Base-by-base conservation (phyloP, 2,797 vertebrate genomes). In the Microctenopoma lineatum region DNA sequence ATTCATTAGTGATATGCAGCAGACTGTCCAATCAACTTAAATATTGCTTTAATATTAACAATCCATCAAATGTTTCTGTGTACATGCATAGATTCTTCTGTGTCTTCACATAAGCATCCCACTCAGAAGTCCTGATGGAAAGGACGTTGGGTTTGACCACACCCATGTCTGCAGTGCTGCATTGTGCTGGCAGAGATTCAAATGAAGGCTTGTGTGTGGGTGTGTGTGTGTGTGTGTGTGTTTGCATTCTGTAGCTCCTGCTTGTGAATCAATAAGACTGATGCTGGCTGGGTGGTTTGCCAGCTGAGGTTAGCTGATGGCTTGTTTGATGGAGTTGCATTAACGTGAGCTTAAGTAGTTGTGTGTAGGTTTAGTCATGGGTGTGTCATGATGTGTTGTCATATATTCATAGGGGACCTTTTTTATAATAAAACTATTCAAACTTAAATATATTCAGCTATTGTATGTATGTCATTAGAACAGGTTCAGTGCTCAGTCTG, bases 111-210 rank as follows among this genome's bases (percentile, higher is more conserved):
- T 59, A 13, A 62, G 55, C 59, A 21, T 60, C 56, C 57, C n/a
- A 36, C 59, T 61, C 27, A 26, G 42, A 52, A 41, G 55, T 34
- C 44, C 57, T 64, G 58, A 80, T 47, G 29, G 27, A 56, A 42
- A 45, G 39, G 41, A 6, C 62, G 54, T 53, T 38, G 18, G 25
- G 26, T 45, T 65, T 59, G 66, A 66, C 81, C 87, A 77, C 87
- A 48, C 85, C 91, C 85, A 42, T 38, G 62, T 78, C 85, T 85
- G 84, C 83, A 86, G 73, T 87, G 81, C 86, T 85, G 84, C 88
- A 89, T 59, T 64, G 76, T 52, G 75, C 42, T 90, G 90, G 85
- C 85, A 85, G 47, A 65, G 70, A 61, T 59, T 84, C 89, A 88
- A 65, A 34, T 48, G 55, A 32, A 75, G 51, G 45, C 47, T 57